Evolutionary conservation across 2,888 invertebrate genomes (phyloP).

Genomic region (Leucophenga maculata): DNA sequence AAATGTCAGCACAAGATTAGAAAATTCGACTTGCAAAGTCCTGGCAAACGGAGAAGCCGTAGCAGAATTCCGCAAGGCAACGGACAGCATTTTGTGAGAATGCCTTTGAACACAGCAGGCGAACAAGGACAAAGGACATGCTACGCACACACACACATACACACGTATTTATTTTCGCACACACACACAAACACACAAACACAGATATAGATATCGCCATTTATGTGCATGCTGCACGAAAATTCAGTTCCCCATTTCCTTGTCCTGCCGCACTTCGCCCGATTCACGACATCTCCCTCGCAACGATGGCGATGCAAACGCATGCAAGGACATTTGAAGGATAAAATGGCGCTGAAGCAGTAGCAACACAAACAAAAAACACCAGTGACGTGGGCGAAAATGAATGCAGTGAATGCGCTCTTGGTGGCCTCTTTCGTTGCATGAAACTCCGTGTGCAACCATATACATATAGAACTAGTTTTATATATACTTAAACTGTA

Average conservation of each 20-base stretch:
- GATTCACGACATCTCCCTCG: no score
- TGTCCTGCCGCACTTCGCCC: no score
- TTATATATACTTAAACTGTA: no score
- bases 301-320: conserved; percentile 43
- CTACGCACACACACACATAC: no score
- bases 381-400: conserved; percentile 23
- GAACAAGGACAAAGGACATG: no score
- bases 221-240: conserved; percentile 56
- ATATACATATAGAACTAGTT: no score
- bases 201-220: conserved; percentile 41
- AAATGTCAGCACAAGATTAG: conserved; percentile 63
- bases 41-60: conserved; percentile 12
- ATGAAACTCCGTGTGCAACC: no score
- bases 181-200: no score
- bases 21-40: conserved; percentile 66
- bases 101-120: background rate
- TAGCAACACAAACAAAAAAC: conserved; percentile 27
- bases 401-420: conserved; percentile 35
- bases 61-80: background rate
- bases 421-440: background rate
- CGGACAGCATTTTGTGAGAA: background rate
- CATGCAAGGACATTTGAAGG: conserved; percentile 70
- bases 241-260: no score
- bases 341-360: conserved; percentile 63
- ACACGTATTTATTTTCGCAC: no score